phyloP scores from a whole-genome alignment of 2,113 vertebrate species.

The Neogobius melanostomus region DNA sequence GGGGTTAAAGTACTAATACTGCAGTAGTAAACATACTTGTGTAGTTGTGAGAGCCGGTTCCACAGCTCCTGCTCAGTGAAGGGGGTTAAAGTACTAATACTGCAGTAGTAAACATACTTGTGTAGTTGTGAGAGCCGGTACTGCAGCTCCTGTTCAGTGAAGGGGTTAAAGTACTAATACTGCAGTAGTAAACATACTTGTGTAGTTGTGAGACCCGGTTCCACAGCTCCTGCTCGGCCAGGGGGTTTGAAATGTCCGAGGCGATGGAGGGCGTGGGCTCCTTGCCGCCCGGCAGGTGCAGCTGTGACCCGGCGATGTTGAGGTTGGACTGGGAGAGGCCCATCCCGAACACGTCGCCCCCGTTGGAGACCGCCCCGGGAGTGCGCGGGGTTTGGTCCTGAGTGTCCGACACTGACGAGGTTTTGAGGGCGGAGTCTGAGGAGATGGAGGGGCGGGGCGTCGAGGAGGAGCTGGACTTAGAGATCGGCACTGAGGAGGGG shows the following conservation, averaged over 20 bases:
- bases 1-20: no score
- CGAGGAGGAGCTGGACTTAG: conserved; percentile 61
- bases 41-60: no score
- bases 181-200: conserved; percentile 74
- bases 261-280: conserved; percentile 96
- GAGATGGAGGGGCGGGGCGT: conserved; percentile 25
- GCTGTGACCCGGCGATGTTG: conserved; percentile 80
- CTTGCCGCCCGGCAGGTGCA: conserved; percentile 78
- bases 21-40: no score
- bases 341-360: conserved; percentile 58
- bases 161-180: not conserved
- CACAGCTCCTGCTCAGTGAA: no score
- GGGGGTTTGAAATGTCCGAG: conserved; percentile 91
- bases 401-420: conserved; percentile 25
- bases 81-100: no score
- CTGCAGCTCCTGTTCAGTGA: conserved; percentile 75
- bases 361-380: conserved; percentile 22
- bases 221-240: conserved; percentile 90
- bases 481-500: conserved; percentile 83
- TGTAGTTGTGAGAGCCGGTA: conserved; percentile 79
- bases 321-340: conserved; percentile 83
- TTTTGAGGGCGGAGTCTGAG: conserved; percentile 28
- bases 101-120: no score
- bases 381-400: conserved; percentile 38
- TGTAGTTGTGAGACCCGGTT: conserved; percentile 87